Evolutionary conservation across 1,140 invertebrate genomes (phyloP).

Genomic region (Acromyrmex charruanus): DNA sequence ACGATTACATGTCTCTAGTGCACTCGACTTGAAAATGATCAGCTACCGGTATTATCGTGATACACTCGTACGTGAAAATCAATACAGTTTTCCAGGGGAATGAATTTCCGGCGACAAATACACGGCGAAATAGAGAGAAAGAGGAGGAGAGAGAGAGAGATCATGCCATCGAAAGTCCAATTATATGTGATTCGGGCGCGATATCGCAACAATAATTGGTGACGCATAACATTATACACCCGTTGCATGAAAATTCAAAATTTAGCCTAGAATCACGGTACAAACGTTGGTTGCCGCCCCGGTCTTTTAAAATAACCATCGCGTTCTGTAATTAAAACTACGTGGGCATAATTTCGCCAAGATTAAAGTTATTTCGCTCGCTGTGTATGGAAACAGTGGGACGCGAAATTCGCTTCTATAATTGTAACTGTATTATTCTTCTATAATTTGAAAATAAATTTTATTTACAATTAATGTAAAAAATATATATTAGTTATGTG

Average conservation of each 20-base stretch:
- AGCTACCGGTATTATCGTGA: slow-evolving; percentile 14
- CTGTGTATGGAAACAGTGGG: background rate
- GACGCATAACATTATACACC: slow-evolving; percentile 36
- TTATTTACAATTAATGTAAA: slow-evolving; percentile 36
- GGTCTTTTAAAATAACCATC: slow-evolving; percentile 48
- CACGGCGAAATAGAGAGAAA: background rate
- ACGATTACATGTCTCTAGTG: slow-evolving; percentile 9
- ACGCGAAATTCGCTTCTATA: slow-evolving; percentile 1
- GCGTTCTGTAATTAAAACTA: slow-evolving; percentile 36
- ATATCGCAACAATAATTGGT: slow-evolving; percentile 62
- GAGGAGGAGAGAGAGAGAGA: background rate
- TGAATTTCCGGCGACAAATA: slow-evolving; percentile 10
- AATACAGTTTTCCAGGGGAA: slow-evolving; percentile 39
- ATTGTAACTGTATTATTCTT: background rate
- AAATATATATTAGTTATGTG: slow-evolving; percentile 4
- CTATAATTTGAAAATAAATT: background rate
- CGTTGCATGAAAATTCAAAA: slow-evolving; percentile 31
- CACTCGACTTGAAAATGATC: slow-evolving; percentile 45
- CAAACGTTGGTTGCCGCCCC: background rate
- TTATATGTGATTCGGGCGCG: slow-evolving; percentile 43
- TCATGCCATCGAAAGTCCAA: background rate
- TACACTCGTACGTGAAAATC: slow-evolving; percentile 32
- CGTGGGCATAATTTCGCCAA: slow-evolving; percentile 25
- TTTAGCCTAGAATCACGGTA: background rate
- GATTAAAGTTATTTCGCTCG: slow-evolving; percentile 21